phyloP scores from a whole-genome alignment of 2,113 vertebrate genomes.

The Genyomyrus donnyi region DNA sequence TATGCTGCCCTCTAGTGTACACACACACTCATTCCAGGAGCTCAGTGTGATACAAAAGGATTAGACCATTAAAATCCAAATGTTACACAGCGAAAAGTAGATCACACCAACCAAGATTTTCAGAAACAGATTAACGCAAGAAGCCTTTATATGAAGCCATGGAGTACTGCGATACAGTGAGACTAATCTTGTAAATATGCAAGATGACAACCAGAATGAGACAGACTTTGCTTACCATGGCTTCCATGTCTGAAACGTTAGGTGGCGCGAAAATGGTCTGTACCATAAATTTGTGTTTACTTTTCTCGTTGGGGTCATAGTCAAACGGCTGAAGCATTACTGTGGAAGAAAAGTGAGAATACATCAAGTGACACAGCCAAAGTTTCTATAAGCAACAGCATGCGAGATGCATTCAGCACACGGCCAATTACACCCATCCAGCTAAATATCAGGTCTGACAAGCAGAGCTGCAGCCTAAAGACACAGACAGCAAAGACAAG shows the following conservation, averaged over 20 bases:
- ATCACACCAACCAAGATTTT: background rate
- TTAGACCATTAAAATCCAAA: background rate
- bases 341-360: conserved; percentile 41
- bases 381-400: background rate
- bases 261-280: conserved; percentile 94
- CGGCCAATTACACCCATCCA: background rate
- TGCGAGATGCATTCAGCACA: background rate
- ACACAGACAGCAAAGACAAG: background rate
- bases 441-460: background rate
- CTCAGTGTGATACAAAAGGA: background rate
- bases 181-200: background rate
- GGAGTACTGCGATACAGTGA: background rate
- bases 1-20: conserved; percentile 55
- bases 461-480: background rate
- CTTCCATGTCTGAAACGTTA: conserved; percentile 83
- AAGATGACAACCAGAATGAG: background rate
- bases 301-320: conserved; percentile 98
- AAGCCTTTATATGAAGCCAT: background rate
- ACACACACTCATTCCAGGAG: background rate
- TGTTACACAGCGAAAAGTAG: background rate
- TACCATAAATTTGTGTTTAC: conserved; percentile 99
- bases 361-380: background rate
- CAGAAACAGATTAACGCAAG: background rate
- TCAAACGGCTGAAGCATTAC: conserved; percentile 98
- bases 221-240: conserved; percentile 72